phyloP scores from a whole-genome alignment of 1,140 invertebrate species.

The Dendrolimus punctatus region DNA sequence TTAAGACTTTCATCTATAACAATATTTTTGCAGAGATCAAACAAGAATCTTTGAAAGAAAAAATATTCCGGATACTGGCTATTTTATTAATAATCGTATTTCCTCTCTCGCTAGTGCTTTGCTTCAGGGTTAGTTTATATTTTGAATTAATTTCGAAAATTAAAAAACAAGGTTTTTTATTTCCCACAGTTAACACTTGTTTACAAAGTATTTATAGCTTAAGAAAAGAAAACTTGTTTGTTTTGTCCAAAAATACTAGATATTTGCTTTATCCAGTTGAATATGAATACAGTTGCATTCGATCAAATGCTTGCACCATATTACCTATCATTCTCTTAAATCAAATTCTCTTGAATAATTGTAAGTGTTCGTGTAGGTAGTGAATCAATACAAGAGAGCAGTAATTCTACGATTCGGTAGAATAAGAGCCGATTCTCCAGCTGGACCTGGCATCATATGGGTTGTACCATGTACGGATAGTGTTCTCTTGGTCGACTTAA shows the following conservation, averaged over 20 bases:
- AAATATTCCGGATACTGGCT: conserved; percentile 25
- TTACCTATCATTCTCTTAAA: too few species aligned
- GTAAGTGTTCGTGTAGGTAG: conserved; percentile 73
- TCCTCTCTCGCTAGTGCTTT: conserved; percentile 24
- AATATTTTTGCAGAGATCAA: conserved; percentile 24
- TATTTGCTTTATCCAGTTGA: too few species aligned
- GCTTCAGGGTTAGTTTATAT: conserved; percentile 29
- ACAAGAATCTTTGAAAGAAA: conserved; percentile 26
- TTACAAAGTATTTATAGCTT: too few species aligned
- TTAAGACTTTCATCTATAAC: conserved; percentile 1
- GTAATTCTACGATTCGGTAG: conserved; percentile 84
- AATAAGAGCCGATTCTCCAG: conserved; percentile 78
- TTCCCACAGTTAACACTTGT: too few species aligned
- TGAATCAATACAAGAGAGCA: conserved; percentile 85
- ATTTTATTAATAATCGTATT: conserved; percentile 28
- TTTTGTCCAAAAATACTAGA: too few species aligned
- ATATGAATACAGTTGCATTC: too few species aligned
- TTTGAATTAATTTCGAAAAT: neutral
- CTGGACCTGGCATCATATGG: conserved; percentile 86
- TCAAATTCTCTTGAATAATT: neutral
- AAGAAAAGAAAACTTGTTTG: too few species aligned
- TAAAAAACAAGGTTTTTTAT: too few species aligned
- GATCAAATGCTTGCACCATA: too few species aligned
- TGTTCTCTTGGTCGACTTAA: conserved; percentile 82
- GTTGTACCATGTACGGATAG: conserved; percentile 86